phyloP scores from a whole-genome alignment of 2,113 vertebrate species.

The Ivindomyrus marchei region DNA sequence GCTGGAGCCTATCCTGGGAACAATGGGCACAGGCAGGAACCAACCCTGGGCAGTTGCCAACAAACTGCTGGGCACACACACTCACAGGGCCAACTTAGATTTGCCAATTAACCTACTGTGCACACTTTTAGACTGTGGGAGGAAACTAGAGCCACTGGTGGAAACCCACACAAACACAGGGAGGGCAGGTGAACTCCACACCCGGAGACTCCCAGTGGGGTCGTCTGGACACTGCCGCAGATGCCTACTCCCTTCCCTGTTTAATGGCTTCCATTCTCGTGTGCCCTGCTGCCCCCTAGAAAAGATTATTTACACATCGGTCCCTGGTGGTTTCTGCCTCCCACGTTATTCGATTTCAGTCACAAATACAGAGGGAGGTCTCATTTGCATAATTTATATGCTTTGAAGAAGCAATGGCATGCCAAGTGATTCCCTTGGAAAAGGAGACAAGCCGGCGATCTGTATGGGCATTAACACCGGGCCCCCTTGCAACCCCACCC shows the following conservation, averaged over 20 bases:
- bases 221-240: background rate
- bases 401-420: background rate
- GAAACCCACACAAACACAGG: too few relatives aligned
- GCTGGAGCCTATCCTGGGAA: too few relatives aligned
- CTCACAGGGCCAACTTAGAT: too few relatives aligned
- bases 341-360: background rate
- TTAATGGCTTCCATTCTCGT: background rate
- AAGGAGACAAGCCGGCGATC: background rate
- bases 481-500: background rate
- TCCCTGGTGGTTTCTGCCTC: background rate
- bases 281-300: background rate
- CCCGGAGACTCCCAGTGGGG: background rate
- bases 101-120: too few relatives aligned
- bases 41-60: too few relatives aligned
- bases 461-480: background rate
- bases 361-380: background rate
- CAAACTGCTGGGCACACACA: too few relatives aligned
- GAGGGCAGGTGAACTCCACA: too few relatives aligned
- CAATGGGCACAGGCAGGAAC: too few relatives aligned
- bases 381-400: background rate
- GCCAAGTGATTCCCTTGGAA: background rate
- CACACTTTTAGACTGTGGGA: too few relatives aligned
- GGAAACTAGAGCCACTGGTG: too few relatives aligned
- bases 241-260: background rate
- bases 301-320: background rate